These are phyloP conservation scores for Rugalucina vietnamica DNA, from an alignment of 2,888 invertebrate species.

Conservation along the genomic window DNA sequence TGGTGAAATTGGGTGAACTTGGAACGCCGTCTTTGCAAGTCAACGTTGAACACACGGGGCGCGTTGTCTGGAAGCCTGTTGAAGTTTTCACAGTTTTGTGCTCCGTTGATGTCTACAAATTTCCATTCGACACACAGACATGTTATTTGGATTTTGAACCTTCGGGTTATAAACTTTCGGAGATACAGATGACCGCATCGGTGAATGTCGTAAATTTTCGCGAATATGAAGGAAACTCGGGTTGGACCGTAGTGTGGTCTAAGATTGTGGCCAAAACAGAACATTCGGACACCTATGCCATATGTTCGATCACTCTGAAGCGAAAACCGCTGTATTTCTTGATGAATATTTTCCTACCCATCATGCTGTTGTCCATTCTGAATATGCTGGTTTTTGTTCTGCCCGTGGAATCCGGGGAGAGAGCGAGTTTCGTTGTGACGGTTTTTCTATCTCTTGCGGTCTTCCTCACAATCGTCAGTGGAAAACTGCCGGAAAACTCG, in stretches of 20 bases:
- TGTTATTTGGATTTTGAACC: conserved; percentile 49
- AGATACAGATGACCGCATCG: conserved; percentile 29
- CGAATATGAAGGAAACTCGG: conserved; percentile 31
- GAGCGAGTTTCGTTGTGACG: conserved; percentile 58
- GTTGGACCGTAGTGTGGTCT: conserved; percentile 45
- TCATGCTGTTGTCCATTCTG: conserved; percentile 42
- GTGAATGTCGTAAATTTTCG: conserved; percentile 41
- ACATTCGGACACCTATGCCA: conserved; percentile 5
- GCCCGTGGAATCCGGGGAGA: conserved; percentile 43
- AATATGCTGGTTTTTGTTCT: conserved; percentile 59
- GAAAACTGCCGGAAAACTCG: conserved; percentile 50
- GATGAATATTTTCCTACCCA: conserved; percentile 53
- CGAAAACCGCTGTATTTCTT: conserved; percentile 50
- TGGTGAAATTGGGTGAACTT: conserved; percentile 35
- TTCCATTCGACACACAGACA: conserved; percentile 55
- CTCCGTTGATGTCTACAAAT: conserved; percentile 44
- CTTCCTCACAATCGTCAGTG: conserved; percentile 51
- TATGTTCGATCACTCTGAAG: conserved; percentile 45
- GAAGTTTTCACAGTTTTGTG: conserved; percentile 50
- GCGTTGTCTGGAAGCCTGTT: conserved; percentile 38
- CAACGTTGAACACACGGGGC: conserved; percentile 21
- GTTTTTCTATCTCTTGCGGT: conserved; percentile 55
- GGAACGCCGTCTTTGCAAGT: conserved; percentile 50
- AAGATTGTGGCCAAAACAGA: neutral
- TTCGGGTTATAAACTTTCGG: conserved; percentile 30